Conservation (phyloP, 2,113 vertebrate species). For the Paradisaea rubra region DNA sequence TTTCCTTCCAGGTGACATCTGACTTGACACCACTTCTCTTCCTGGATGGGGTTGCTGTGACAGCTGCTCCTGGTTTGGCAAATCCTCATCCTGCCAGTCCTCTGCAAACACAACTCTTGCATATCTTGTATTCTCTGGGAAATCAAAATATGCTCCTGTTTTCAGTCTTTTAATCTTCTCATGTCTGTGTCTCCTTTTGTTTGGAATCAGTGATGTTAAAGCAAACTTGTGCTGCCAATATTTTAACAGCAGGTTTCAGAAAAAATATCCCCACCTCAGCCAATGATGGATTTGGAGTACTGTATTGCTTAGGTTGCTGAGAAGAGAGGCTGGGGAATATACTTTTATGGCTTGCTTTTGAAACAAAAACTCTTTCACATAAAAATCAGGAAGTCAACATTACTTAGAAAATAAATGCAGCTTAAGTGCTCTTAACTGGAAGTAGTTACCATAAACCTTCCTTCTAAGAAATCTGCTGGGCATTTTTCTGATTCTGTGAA, state of each 20-base stretch:
- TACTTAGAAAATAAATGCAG: not conserved
- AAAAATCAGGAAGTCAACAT: conserved; percentile 11
- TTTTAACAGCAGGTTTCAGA: not conserved
- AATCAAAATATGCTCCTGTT: conserved; percentile 1
- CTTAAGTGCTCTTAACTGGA: not conserved
- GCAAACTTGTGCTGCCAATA: not conserved
- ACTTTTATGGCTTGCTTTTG: not conserved
- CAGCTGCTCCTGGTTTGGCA: not conserved
- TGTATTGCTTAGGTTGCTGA: not conserved
- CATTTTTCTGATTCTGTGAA: not conserved
- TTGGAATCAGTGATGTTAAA: conserved; percentile 18
- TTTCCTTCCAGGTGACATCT: not conserved
- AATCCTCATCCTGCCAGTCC: not conserved
- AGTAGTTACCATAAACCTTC: not conserved
- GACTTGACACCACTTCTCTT: not conserved
- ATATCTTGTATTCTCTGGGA: not conserved
- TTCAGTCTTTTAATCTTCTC: conserved; percentile 6
- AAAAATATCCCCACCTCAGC: not conserved
- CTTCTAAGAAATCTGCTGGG: not conserved
- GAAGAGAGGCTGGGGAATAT: not conserved
- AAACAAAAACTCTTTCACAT: not conserved
- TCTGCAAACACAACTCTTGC: not conserved
- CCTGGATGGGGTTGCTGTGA: not conserved
- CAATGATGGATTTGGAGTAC: not conserved
- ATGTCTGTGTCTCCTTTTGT: not conserved